These are phyloP conservation scores for Pentamera pediparva DNA, from an alignment of 53 echinoderm and acorn worm genomes.

Conservation along the genomic window DNA sequence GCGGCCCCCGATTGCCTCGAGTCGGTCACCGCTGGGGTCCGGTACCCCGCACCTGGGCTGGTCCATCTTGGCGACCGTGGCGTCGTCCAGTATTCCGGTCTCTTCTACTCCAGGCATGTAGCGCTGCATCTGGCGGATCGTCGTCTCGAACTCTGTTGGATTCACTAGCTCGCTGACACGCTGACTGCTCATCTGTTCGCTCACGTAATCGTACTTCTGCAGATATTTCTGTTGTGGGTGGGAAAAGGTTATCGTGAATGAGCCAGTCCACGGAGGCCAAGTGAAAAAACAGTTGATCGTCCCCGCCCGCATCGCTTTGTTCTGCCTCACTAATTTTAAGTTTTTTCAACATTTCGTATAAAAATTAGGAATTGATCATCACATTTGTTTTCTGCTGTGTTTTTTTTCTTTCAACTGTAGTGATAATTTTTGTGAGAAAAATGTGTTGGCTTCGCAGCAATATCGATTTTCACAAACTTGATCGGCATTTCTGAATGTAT, in stretches of 20 bases:
- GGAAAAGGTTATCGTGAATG: neutral
- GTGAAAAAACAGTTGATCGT: too few species aligned
- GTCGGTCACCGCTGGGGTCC: slow-evolving; percentile 60
- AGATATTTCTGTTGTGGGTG: slow-evolving; percentile 44
- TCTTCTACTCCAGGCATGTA: slow-evolving; percentile 50
- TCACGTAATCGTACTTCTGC: slow-evolving; percentile 36
- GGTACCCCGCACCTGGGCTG: slow-evolving; percentile 85
- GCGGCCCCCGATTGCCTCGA: slow-evolving; percentile 59
- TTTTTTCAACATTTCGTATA: too few species aligned
- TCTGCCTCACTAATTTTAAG: too few species aligned
- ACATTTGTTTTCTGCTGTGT: too few species aligned
- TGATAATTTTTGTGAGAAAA: too few species aligned
- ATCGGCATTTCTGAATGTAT: too few species aligned
- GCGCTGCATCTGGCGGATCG: slow-evolving; percentile 57
- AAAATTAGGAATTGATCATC: too few species aligned
- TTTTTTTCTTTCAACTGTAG: too few species aligned
- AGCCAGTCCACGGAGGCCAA: too few species aligned
- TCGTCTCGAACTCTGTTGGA: slow-evolving; percentile 47
- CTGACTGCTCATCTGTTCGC: slow-evolving; percentile 28
- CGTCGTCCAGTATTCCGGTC: slow-evolving; percentile 62
- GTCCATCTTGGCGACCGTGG: slow-evolving; percentile 52
- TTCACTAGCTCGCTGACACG: slow-evolving; percentile 25
- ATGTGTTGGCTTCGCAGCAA: too few species aligned
- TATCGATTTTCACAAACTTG: too few species aligned
- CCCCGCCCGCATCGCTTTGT: too few species aligned